These are phyloP conservation scores for Myotis pilosus DNA, from an alignment of 2,797 vertebrate genomes.

Conservation along the genomic window DNA sequence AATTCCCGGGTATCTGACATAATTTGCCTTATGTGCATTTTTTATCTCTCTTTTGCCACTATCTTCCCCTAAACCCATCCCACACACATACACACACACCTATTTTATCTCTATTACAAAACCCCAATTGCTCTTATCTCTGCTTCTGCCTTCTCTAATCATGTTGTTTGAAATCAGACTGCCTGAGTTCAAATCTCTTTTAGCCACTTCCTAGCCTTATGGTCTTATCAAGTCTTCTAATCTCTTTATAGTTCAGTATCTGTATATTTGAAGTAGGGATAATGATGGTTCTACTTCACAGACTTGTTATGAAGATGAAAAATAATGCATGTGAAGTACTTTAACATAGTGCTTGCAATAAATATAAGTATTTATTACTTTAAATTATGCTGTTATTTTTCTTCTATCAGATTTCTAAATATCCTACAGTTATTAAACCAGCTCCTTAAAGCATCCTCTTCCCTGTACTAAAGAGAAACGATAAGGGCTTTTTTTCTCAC, in stretches of 20 bases:
- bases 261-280: not conserved
- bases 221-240: not conserved
- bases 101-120: not conserved
- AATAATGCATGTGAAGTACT: not conserved
- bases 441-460: not conserved
- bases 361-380: conserved; percentile 23
- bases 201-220: not conserved
- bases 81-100: not conserved
- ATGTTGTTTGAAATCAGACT: not conserved
- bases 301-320: conserved; percentile 31
- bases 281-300: not conserved
- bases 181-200: not conserved
- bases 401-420: not conserved
- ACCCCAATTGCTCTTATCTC: not conserved
- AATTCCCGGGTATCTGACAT: not conserved
- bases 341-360: conserved; percentile 2
- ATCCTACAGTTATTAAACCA: not conserved
- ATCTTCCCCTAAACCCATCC: not conserved
- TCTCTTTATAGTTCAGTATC: not conserved
- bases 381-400: conserved; percentile 12
- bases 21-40: not conserved
- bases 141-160: not conserved
- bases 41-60: not conserved
- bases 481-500: not conserved
- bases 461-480: not conserved